phyloP scores from a whole-genome alignment of 1,140 invertebrate species.

The Lycorma delicatula region DNA sequence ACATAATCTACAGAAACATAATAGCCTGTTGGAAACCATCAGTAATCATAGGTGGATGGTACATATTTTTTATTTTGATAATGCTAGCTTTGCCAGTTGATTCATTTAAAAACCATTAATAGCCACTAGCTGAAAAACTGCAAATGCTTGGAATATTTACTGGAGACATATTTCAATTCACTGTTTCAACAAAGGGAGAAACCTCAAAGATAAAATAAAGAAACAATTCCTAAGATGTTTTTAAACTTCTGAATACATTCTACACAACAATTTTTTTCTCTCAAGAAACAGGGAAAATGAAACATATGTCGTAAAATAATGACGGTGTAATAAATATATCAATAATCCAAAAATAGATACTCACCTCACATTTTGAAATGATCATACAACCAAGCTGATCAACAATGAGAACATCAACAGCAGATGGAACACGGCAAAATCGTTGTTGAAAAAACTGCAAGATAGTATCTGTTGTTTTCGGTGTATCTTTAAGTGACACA shows the following conservation, averaged over 20 bases:
- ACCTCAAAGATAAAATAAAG: too few relatives aligned
- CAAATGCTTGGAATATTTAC: too few relatives aligned
- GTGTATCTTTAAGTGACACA: conserved; percentile 84
- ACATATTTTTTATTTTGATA: too few relatives aligned
- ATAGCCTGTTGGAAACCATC: too few relatives aligned
- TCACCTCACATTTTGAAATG: conserved; percentile 74
- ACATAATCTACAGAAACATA: too few relatives aligned
- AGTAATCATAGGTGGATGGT: too few relatives aligned
- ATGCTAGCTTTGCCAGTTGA: too few relatives aligned
- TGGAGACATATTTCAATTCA: too few relatives aligned
- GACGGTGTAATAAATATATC: conserved; percentile 3
- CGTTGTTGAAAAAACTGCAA: conserved; percentile 95
- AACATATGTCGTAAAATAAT: background rate
- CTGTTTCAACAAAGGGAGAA: too few relatives aligned
- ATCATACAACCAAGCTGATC: conserved; percentile 97
- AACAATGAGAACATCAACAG: conserved; percentile 87
- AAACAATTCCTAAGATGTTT: too few relatives aligned
- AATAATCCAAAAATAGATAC: conserved; percentile 6
- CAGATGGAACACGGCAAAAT: conserved; percentile 79
- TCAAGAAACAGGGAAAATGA: background rate
- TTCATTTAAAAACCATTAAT: too few relatives aligned
- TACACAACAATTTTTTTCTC: background rate
- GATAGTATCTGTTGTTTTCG: conserved; percentile 89
- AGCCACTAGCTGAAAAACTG: too few relatives aligned
- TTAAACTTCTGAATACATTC: background rate